Conservation (phyloP, 2,797 vertebrate species). For the Chloroceryle amazona region DNA sequence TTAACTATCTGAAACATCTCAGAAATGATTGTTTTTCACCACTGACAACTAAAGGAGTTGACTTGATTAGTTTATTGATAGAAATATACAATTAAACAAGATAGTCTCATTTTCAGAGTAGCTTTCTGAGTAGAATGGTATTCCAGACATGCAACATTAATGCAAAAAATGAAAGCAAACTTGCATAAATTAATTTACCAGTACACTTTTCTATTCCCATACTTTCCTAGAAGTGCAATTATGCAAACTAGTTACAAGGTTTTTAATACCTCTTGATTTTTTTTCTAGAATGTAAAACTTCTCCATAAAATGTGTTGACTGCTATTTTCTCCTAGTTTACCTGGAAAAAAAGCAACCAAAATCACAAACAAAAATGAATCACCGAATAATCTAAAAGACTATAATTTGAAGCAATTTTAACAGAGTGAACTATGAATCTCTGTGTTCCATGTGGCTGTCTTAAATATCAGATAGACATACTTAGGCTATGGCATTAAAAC, state of each 20-base stretch:
- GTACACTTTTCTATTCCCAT: not conserved
- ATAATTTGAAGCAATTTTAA: not conserved
- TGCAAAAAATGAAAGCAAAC: not conserved
- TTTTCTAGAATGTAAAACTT: not conserved
- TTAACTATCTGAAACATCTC: not conserved
- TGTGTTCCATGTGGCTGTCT: not conserved
- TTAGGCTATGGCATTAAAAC: not conserved
- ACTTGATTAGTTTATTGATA: not conserved
- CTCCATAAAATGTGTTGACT: not conserved
- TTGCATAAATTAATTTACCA: not conserved
- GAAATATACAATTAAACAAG: not conserved
- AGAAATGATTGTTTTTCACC: not conserved
- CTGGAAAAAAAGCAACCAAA: not conserved
- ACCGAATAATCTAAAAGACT: not conserved
- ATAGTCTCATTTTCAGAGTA: not conserved
- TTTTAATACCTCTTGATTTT: not conserved
- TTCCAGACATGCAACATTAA: rapidly evolving
- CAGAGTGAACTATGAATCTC: not conserved
- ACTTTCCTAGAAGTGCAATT: not conserved
- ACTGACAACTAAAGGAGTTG: not conserved
- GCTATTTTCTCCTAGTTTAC: not conserved
- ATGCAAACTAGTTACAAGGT: not conserved
- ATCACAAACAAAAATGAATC: not conserved
- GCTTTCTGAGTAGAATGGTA: not conserved
- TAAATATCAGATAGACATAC: not conserved